phyloP scores from a whole-genome alignment of 2,888 invertebrate species.

The Gortyna flavago region DNA sequence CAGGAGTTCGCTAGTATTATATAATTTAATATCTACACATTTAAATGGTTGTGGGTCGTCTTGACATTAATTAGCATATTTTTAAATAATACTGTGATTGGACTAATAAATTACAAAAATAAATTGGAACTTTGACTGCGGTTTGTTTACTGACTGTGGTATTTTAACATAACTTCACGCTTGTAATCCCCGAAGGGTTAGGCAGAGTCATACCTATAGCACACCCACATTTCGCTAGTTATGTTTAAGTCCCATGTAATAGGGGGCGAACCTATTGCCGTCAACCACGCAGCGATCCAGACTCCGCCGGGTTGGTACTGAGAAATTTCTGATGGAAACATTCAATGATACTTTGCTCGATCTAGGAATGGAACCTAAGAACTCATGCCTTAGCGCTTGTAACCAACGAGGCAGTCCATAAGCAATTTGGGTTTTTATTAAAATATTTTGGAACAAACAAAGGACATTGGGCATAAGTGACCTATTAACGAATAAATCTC shows the following conservation, averaged over 20 bases:
- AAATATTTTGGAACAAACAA: not conserved
- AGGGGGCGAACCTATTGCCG: too few relatives aligned
- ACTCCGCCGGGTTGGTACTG: too few relatives aligned
- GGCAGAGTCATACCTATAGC: not conserved
- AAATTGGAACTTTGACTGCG: slow-evolving; percentile 29
- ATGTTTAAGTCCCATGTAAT: too few relatives aligned
- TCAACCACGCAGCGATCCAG: too few relatives aligned
- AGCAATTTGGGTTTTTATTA: not conserved
- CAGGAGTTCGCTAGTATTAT: not conserved
- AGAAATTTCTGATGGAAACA: too few relatives aligned
- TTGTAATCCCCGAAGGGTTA: not conserved
- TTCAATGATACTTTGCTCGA: too few relatives aligned
- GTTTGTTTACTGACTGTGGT: slow-evolving; percentile 38
- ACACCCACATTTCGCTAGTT: not conserved
- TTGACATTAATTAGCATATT: slow-evolving; percentile 53
- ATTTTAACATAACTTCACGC: slow-evolving; percentile 10
- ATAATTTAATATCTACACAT: slow-evolving; percentile 13
- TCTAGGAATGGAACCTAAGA: too few relatives aligned
- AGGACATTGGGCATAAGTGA: not conserved
- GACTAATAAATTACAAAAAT: slow-evolving; percentile 46
- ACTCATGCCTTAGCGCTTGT: too few relatives aligned
- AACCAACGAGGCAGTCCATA: too few relatives aligned
- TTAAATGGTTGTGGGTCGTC: slow-evolving; percentile 11
- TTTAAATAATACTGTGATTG: slow-evolving; percentile 44
- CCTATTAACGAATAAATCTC: not conserved